Evolutionary conservation across 1,140 invertebrate genomes (phyloP).

Genomic region (Samia ricini): DNA sequence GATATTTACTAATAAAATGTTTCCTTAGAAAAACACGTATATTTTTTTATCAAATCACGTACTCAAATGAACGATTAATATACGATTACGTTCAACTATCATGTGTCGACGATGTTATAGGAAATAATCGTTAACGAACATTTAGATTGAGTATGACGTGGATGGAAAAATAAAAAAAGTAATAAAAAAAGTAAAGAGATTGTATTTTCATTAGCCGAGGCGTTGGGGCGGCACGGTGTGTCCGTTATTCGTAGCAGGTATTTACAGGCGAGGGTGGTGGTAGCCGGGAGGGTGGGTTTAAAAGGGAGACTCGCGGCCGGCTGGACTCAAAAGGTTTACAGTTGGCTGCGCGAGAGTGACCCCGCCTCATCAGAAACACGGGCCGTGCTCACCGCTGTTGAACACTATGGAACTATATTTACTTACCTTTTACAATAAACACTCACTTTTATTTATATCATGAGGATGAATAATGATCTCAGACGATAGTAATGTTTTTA

Average conservation of each 20-base stretch:
- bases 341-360: slow-evolving; percentile 71
- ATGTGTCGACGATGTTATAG: slow-evolving; percentile 2
- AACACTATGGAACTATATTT: slow-evolving; percentile 54
- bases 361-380: slow-evolving; percentile 72
- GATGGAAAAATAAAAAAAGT: slow-evolving; percentile 32
- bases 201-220: slow-evolving; percentile 72
- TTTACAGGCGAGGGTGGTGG: slow-evolving; percentile 43
- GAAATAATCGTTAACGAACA: slow-evolving; percentile 20
- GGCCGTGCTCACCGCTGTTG: slow-evolving; percentile 46
- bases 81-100: slow-evolving; percentile 29
- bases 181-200: slow-evolving; percentile 65
- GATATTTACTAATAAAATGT: not conserved
- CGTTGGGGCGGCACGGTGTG: slow-evolving; percentile 68
- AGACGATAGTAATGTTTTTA: slow-evolving; percentile 14
- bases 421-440: slow-evolving; percentile 43
- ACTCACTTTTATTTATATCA: slow-evolving; percentile 40
- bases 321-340: slow-evolving; percentile 71
- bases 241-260: slow-evolving; percentile 45
- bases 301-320: slow-evolving; percentile 55
- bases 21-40: not conserved
- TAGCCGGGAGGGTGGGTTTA: slow-evolving; percentile 22
- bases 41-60: slow-evolving; percentile 12
- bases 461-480: not conserved
- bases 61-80: slow-evolving; percentile 14
- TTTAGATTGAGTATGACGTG: slow-evolving; percentile 53